A percentile compares a stretch with the other conserved stretches of the same genome.
These are phyloP conservation scores for Teleogryllus occipitalis DNA, from an alignment of 1,140 invertebrate genomes.

Conservation along the genomic window DNA sequence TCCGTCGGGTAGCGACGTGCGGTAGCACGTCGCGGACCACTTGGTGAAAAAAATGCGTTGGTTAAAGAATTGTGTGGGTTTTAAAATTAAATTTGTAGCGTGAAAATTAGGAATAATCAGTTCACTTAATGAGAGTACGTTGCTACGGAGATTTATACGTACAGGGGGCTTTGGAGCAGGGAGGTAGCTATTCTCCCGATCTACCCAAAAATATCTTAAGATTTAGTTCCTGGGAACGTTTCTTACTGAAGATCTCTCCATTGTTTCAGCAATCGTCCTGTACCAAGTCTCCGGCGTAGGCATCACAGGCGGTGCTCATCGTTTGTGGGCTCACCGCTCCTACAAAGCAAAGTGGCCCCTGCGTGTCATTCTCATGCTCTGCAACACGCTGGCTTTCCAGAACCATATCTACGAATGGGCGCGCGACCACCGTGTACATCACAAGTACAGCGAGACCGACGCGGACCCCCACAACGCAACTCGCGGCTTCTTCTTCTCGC, in stretches of 20 bases:
- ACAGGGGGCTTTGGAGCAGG: no score
- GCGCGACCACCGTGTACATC: slow-evolving; percentile 90
- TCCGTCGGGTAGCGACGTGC: no score
- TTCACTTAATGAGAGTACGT: no score
- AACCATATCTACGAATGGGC: slow-evolving; percentile 91
- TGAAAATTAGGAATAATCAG: no score
- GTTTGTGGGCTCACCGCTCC: slow-evolving; percentile 87
- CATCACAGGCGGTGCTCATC: slow-evolving; percentile 89
- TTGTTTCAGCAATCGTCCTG: slow-evolving; percentile 51
- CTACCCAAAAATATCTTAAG: background rate
- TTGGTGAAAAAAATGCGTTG: no score
- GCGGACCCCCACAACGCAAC: slow-evolving; percentile 94
- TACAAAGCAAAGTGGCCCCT: slow-evolving; percentile 91
- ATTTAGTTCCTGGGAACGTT: background rate
- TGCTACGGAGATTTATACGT: no score
- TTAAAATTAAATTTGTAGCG: no score
- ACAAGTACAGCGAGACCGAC: slow-evolving; percentile 93
- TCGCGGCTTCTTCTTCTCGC: slow-evolving; percentile 92
- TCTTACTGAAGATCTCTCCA: background rate
- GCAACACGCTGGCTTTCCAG: slow-evolving; percentile 83
- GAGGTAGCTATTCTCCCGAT: no score
- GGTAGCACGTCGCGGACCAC: no score
- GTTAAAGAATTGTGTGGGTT: no score
- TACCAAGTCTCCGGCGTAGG: slow-evolving; percentile 68
- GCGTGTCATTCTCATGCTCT: slow-evolving; percentile 62